These are phyloP conservation scores for Synergus umbraculus DNA, from an alignment of 2,888 invertebrate genomes.

Conservation along the genomic window DNA sequence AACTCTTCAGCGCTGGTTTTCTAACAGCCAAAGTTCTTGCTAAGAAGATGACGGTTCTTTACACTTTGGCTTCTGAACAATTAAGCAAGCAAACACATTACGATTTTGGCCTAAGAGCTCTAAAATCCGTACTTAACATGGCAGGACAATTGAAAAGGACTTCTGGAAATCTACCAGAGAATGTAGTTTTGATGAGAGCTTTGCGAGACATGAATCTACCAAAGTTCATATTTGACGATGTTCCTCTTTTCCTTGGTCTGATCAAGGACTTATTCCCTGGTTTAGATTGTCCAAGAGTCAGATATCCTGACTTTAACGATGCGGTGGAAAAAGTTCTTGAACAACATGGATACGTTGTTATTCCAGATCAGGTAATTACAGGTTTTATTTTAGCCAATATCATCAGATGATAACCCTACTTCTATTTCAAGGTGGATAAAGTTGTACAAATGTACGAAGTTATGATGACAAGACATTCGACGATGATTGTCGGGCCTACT, in stretches of 20 bases:
- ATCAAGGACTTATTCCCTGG: conserved; percentile 95
- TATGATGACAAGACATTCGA: conserved; percentile 95
- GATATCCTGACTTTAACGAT: conserved; percentile 91
- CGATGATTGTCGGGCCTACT: conserved; percentile 95
- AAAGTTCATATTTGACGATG: conserved; percentile 95
- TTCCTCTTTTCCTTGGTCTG: conserved; percentile 91
- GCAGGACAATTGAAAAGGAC: conserved; percentile 91
- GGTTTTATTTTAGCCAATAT: neutral
- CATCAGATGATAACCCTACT: neutral
- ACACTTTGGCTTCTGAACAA: conserved; percentile 91
- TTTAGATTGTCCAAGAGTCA: conserved; percentile 91
- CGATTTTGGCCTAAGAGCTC: conserved; percentile 93
- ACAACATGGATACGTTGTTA: conserved; percentile 84
- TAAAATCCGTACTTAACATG: conserved; percentile 95
- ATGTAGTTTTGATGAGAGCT: conserved; percentile 93
- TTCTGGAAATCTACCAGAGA: conserved; percentile 88
- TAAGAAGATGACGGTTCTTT: conserved; percentile 95
- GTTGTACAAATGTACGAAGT: conserved; percentile 95
- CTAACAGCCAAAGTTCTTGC: conserved; percentile 92
- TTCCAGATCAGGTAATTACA: conserved; percentile 83
- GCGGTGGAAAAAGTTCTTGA: conserved; percentile 85
- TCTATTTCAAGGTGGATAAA: conserved; percentile 85
- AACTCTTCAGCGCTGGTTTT: conserved; percentile 95
- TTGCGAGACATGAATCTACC: conserved; percentile 95
- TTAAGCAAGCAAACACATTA: conserved; percentile 95